phyloP scores from a whole-genome alignment of 2,113 vertebrate species.

The Tamias sibiricus region DNA sequence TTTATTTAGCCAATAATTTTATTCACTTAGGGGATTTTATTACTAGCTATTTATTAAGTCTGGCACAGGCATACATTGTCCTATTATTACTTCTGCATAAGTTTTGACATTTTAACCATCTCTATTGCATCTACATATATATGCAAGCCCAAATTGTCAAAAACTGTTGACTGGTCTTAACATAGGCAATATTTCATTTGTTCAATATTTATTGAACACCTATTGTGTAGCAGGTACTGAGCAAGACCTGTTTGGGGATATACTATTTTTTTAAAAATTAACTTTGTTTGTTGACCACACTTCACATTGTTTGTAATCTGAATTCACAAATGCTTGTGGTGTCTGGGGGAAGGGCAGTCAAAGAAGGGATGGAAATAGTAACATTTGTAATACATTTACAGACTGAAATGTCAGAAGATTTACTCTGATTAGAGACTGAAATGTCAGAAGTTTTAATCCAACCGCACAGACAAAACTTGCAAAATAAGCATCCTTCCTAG shows the following conservation, averaged over 20 bases:
- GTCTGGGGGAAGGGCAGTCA: neutral
- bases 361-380: neutral
- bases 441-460: neutral
- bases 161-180: neutral
- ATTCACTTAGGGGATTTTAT: neutral
- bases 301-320: conserved; percentile 13
- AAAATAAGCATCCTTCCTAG: neutral
- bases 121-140: neutral
- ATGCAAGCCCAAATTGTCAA: neutral
- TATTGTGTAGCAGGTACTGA: neutral
- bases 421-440: neutral
- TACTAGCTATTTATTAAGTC: conserved; percentile 11
- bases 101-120: neutral
- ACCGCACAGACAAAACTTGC: neutral
- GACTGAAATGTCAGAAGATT: neutral
- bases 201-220: neutral
- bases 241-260: neutral
- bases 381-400: neutral
- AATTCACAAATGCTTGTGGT: neutral
- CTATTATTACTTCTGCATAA: neutral
- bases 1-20: conserved; percentile 39
- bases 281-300: neutral
- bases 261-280: neutral
- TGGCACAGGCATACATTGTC: neutral
- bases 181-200: neutral